Conservation (phyloP, 2,797 vertebrate genomes). For the Ispidina lecontei region DNA sequence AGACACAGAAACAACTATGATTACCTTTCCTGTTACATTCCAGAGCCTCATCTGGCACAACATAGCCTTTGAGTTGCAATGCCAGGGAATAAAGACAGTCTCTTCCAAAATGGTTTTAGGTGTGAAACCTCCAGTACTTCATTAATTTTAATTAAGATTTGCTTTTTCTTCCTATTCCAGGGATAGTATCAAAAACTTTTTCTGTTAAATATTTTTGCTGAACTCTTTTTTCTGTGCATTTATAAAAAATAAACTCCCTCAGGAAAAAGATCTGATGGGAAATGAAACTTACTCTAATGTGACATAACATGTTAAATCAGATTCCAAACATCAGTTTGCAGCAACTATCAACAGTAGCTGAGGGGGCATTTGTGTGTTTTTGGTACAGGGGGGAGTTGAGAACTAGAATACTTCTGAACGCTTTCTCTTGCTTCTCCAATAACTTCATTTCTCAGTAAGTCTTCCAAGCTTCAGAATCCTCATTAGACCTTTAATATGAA, state of each 20-base stretch:
- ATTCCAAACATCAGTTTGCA: not conserved
- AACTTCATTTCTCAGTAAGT: not conserved
- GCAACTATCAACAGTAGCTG: not conserved
- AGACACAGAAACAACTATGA: not conserved
- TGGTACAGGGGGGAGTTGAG: no score
- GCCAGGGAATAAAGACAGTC: not conserved
- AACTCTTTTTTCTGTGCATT: not conserved
- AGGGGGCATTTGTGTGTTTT: not conserved
- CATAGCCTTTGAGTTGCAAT: not conserved
- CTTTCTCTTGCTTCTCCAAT: not conserved
- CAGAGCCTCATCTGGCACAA: not conserved
- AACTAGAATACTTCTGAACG: not conserved
- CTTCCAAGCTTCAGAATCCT: not conserved
- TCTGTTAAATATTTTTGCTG: not conserved
- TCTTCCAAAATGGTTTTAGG: not conserved
- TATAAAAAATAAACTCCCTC: not conserved
- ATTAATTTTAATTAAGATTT: not conserved
- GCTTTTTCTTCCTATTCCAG: not conserved
- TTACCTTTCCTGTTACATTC: not conserved
- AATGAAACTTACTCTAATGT: not conserved
- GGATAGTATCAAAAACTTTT: not conserved
- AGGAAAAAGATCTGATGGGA: not conserved
- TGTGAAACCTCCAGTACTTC: not conserved
- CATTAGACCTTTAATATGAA: not conserved
- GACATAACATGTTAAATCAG: not conserved